These are phyloP conservation scores for Trichopria drosophilae DNA, from an alignment of 2,888 invertebrate species.

Conservation along the genomic window DNA sequence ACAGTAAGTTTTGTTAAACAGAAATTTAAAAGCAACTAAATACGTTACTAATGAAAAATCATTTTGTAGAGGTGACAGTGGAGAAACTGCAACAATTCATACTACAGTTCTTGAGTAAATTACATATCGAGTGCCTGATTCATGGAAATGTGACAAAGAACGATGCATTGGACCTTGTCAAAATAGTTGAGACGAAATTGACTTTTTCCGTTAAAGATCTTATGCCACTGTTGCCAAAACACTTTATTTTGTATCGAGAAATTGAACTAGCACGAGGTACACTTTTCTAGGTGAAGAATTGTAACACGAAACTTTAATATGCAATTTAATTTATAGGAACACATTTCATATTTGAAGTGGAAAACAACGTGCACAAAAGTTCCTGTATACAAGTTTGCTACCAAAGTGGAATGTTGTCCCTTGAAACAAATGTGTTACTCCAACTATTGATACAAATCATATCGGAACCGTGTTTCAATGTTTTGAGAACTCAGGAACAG, in stretches of 20 bases:
- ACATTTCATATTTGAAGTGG: constrained; percentile 73
- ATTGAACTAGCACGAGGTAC: constrained; percentile 83
- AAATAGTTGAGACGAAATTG: constrained; percentile 69
- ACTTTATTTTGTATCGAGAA: constrained; percentile 80
- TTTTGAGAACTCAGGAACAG: constrained; percentile 88
- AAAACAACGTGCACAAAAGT: constrained; percentile 84
- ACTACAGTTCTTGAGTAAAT: constrained; percentile 75
- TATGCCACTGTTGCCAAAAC: constrained; percentile 78
- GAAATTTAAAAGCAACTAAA: neutral
- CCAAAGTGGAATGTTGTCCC: constrained; percentile 79
- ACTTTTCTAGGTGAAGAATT: constrained; percentile 5
- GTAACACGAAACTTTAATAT: too few relatives aligned
- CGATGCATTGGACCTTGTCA: constrained; percentile 72
- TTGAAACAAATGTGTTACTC: constrained; percentile 75
- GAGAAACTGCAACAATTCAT: constrained; percentile 79
- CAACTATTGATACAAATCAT: constrained; percentile 87
- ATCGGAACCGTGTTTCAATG: constrained; percentile 88
- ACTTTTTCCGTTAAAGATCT: constrained; percentile 56
- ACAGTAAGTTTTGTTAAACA: constrained; percentile 63
- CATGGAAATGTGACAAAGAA: constrained; percentile 83
- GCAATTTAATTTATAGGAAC: constrained; percentile 63
- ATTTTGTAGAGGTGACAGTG: constrained; percentile 71
- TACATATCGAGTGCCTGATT: constrained; percentile 87
- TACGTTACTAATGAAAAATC: constrained; percentile 9
- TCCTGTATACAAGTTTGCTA: constrained; percentile 86